Evolutionary conservation across 2,888 invertebrate genomes (phyloP), one percentile per base, ranked within the genome.

Genomic region (Oeneis ivallda): DNA sequence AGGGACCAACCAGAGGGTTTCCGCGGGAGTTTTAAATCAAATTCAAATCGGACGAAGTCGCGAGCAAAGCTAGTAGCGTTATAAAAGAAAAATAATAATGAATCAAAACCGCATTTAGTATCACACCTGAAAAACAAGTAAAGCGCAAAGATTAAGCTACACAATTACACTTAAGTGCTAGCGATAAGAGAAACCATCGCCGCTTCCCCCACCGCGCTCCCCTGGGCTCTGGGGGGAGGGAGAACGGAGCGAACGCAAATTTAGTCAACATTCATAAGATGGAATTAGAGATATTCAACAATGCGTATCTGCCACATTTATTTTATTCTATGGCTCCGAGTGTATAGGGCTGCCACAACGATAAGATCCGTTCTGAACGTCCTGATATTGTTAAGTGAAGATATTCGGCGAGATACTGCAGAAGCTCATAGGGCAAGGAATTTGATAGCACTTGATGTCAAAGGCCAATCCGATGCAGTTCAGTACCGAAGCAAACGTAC

Each of bases 301-400:
- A 59, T 59, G 58, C 66, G 54, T 41, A 54, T 69, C 69, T 69
- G 69, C 64, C 64, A 64, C 66, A 66, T 69, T 69, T 64, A 64
- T 69, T 66, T 47, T 58, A 58, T 45, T 56, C 68, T 66, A 47
- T 64, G 68, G 62, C 50, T 10, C 45, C 52, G 47, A 54, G 32
- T 41, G 41, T 26, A 47, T 47, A 61, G 65, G 61, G 65, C 43
- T 41, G 39, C 7, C 19, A 56, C 10, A 15, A 6, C 41, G 17
- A 0, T 3, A 11, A 19, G 7, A 8, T 17, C 2, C 15, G 47
- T 1, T 47, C 8, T 47, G 5, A 45, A 45, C 17, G 11, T 17
- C 10, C 17, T 17, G 9, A 47, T 43, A 41, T 41, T 41, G 4
- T 15, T 17, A 43, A 43, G n/a, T 43, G 11, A 43, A 43, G n/a